These are phyloP conservation scores for Rhynchomys soricoides DNA, from an alignment of 2,113 vertebrate species.

Conservation along the genomic window DNA sequence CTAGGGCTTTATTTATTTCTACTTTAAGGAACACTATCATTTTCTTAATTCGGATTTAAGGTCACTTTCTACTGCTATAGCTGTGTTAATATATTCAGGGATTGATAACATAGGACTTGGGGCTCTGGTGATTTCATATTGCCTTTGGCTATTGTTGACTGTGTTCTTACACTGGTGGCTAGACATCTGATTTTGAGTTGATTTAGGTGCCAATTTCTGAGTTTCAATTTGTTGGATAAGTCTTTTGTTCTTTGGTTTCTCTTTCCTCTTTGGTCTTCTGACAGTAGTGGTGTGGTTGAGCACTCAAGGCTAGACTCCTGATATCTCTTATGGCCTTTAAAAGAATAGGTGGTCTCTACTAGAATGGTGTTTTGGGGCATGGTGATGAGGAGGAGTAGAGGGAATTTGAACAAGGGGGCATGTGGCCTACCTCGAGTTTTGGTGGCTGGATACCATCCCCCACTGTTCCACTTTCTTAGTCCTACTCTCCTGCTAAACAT, in stretches of 20 bases:
- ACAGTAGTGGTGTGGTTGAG: background rate
- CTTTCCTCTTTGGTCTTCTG: background rate
- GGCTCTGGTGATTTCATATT: background rate
- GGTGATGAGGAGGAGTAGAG: background rate
- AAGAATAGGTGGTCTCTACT: background rate
- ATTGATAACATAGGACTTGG: background rate
- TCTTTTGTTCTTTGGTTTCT: background rate
- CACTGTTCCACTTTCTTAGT: background rate
- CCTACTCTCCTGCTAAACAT: background rate
- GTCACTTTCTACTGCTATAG: no score
- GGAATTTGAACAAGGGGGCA: background rate
- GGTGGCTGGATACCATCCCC: background rate
- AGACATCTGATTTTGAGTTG: background rate
- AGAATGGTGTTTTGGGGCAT: background rate
- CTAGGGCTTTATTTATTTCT: no score
- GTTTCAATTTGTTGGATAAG: background rate
- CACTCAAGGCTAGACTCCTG: background rate
- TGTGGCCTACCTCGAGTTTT: background rate
- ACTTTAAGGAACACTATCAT: no score
- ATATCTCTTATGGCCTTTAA: no score
- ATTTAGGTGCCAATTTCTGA: background rate
- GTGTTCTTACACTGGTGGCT: background rate
- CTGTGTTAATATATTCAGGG: background rate
- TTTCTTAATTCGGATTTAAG: background rate
- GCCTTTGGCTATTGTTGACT: background rate